Evolutionary conservation across 2,888 invertebrate genomes (phyloP).

Genomic region (Bellardia bayeri): DNA sequence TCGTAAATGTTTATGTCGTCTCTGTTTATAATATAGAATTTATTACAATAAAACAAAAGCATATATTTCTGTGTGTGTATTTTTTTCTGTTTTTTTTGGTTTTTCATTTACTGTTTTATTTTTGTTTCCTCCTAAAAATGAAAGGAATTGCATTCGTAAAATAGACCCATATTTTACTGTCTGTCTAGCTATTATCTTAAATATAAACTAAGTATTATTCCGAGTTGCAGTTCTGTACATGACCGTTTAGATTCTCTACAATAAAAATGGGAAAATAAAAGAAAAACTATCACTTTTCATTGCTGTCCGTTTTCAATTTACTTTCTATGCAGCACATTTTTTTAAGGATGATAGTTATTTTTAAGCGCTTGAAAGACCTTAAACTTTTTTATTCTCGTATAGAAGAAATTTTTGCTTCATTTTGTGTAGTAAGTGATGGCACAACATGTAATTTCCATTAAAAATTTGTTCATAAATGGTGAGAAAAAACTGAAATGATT

Average conservation of each 20-base stretch:
- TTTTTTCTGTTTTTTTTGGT: not conserved
- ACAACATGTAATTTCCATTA: not conserved
- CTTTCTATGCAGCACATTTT: conserved; percentile 23
- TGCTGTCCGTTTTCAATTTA: conserved; percentile 31
- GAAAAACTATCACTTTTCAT: conserved; percentile 62
- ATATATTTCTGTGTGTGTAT: not conserved
- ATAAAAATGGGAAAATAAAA: not conserved
- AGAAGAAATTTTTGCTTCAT: conserved; percentile 29
- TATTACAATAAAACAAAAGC: conserved; percentile 56
- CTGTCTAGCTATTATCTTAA: conserved; percentile 16
- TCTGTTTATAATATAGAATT: conserved; percentile 45
- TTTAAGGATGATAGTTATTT: conserved; percentile 30
- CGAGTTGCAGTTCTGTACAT: conserved; percentile 42
- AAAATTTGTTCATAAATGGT: not conserved
- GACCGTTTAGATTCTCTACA: conserved; percentile 26
- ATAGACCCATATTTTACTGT: conserved; percentile 17
- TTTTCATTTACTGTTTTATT: conserved; percentile 7
- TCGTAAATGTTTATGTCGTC: conserved; percentile 63
- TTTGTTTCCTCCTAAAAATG: not conserved
- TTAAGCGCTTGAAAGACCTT: conserved; percentile 58
- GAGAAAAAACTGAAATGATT: not conserved
- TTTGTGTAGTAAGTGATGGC: not conserved
- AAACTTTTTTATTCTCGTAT: conserved; percentile 27
- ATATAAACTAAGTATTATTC: conserved; percentile 34
- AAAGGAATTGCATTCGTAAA: conserved; percentile 23